A percentile compares a stretch with the other conserved stretches of the same genome.
Evolutionary conservation across 2,888 invertebrate species (phyloP).

Genomic region (Sphaerophoria taeniata): DNA sequence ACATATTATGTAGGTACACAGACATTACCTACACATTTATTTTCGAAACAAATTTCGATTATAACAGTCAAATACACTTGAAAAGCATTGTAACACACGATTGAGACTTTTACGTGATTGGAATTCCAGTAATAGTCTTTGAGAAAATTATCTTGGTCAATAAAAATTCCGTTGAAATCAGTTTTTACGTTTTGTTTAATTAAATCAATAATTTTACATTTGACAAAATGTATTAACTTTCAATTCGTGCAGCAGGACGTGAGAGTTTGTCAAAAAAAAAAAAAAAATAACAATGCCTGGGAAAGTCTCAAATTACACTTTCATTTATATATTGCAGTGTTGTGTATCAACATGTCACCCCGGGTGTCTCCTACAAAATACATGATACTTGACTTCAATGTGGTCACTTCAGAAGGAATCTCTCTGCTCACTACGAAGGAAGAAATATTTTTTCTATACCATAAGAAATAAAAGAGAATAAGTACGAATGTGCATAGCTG

Average conservation of each 20-base stretch:
- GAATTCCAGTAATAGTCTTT: no score
- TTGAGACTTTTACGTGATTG: no score
- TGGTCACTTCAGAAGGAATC: constrained; percentile 31
- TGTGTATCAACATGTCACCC: constrained; percentile 52
- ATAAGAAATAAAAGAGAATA: neutral
- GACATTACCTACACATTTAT: no score
- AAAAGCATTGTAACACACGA: no score
- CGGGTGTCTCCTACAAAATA: constrained; percentile 46
- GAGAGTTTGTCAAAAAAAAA: neutral
- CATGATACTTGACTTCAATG: constrained; percentile 28
- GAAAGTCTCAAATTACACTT: constrained; percentile 56
- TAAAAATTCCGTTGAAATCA: no score
- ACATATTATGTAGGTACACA: no score
- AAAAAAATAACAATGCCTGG: constrained; percentile 21
- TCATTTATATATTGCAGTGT: neutral
- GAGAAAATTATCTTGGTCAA: no score
- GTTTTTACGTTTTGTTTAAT: no score
- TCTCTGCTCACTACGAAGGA: constrained; percentile 5
- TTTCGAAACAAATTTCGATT: no score
- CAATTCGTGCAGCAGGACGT: constrained; percentile 20
- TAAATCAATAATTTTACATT: no score
- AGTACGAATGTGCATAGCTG: neutral
- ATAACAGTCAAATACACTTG: no score
- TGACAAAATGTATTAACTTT: no score
- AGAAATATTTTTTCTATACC: neutral